These are phyloP conservation scores for Euglossa dilemma DNA, from an alignment of 1,140 invertebrate species.

Conservation along the genomic window DNA sequence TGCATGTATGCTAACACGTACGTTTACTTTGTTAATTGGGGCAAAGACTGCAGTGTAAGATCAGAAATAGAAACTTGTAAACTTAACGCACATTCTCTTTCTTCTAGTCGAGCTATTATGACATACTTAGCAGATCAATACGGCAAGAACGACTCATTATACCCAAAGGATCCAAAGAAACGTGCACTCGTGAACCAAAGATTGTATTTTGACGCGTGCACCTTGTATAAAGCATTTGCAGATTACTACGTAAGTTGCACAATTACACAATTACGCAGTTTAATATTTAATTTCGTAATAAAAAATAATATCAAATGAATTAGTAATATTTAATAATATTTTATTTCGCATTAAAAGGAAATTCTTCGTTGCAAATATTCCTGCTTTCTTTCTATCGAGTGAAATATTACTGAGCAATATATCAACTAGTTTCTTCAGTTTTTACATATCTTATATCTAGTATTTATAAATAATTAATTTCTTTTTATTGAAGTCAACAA, in stretches of 20 bases:
- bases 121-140: constrained; percentile 88
- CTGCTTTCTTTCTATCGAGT: background rate
- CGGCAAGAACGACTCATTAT: constrained; percentile 86
- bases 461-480: background rate
- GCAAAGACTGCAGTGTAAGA: background rate
- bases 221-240: constrained; percentile 86
- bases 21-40: background rate
- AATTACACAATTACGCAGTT: no score
- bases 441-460: background rate
- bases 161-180: constrained; percentile 86
- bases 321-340: background rate
- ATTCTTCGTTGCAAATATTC: background rate
- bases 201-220: constrained; percentile 89
- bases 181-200: constrained; percentile 89
- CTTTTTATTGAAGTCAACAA: background rate
- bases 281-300: no score
- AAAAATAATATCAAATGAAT: no score
- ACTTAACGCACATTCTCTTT: background rate
- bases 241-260: constrained; percentile 85
- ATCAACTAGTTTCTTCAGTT: background rate
- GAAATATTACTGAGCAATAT: background rate
- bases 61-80: background rate
- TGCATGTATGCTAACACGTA: no score
- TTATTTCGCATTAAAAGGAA: background rate
- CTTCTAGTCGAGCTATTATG: constrained; percentile 86